These are phyloP conservation scores for Actenoides hombroni DNA, from an alignment of 2,113 vertebrate species.

Conservation along the genomic window DNA sequence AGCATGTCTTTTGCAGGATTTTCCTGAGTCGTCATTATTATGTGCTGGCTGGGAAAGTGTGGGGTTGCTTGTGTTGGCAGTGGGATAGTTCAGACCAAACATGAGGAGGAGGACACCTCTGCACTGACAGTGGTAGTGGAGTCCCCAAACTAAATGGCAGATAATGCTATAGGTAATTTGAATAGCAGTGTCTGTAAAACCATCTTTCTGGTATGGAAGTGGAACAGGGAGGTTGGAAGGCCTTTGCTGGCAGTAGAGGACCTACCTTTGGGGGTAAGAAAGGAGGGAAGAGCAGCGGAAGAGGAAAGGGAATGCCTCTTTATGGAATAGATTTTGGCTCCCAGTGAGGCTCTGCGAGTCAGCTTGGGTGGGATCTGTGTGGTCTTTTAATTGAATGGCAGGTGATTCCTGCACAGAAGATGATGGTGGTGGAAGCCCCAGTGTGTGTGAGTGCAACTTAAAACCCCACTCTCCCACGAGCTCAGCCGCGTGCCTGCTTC, in stretches of 20 bases:
- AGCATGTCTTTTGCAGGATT: not conserved
- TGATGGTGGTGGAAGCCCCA: not conserved
- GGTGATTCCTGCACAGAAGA: not conserved
- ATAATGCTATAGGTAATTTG: not conserved
- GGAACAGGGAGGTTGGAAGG: not conserved
- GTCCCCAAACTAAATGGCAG: not conserved
- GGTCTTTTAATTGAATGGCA: not conserved
- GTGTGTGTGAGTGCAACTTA: not conserved
- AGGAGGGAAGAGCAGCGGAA: not conserved
- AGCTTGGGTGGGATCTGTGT: not conserved
- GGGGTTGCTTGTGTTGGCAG: not conserved
- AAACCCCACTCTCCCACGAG: not conserved
- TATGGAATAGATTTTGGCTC: not conserved
- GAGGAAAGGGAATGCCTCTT: not conserved
- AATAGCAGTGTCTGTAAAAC: not conserved
- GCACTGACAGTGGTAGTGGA: accelerated
- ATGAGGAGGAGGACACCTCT: not conserved
- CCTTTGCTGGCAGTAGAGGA: not conserved
- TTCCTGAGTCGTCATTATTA: not conserved
- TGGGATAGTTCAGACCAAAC: not conserved
- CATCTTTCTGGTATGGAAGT: not conserved
- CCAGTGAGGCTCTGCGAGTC: not conserved
- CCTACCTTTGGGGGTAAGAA: not conserved
- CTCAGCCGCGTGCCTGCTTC: not conserved
- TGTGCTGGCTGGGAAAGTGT: not conserved